Conservation (phyloP, 2,113 vertebrate genomes). For the Oceanites oceanicus region DNA sequence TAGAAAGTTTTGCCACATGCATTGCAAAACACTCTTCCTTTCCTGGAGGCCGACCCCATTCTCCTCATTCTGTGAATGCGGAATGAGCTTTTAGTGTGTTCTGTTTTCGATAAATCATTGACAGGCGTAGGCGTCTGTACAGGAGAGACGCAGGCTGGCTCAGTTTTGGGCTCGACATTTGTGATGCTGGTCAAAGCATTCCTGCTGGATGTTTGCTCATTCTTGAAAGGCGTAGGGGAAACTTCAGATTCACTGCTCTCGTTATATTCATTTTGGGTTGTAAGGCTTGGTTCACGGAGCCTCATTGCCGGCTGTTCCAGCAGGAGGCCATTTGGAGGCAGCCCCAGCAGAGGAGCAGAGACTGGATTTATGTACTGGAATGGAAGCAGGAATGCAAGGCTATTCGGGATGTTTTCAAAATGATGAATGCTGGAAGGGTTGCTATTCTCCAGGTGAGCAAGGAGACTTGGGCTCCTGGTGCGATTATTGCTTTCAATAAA, state of each 20-base stretch:
- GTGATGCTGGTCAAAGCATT: constrained; percentile 87
- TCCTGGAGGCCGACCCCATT: constrained; percentile 94
- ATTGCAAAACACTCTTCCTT: constrained; percentile 97
- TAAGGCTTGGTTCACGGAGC: constrained; percentile 89
- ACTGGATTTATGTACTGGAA: constrained; percentile 99
- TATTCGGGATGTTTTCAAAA: constrained; percentile 99
- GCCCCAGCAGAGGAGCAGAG: constrained; percentile 91
- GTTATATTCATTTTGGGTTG: constrained; percentile 90
- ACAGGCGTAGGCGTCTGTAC: constrained; percentile 76
- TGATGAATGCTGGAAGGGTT: constrained; percentile 99
- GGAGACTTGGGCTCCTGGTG: constrained; percentile 93
- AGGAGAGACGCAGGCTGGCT: constrained; percentile 88
- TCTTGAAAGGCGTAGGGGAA: constrained; percentile 91
- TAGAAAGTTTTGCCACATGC: constrained; percentile 99
- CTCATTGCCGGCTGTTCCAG: constrained; percentile 91
- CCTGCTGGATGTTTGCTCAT: constrained; percentile 87
- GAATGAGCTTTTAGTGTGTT: constrained; percentile 93
- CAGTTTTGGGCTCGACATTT: constrained; percentile 93
- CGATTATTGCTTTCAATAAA: constrained; percentile 99
- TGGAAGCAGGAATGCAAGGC: constrained; percentile 94
- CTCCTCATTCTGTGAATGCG: constrained; percentile 97
- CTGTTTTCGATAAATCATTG: constrained; percentile 85
- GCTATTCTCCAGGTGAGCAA: constrained; percentile 94
- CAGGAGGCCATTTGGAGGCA: constrained; percentile 93
- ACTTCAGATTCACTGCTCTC: constrained; percentile 98